Base-by-base conservation (phyloP, 2,797 vertebrate genomes). In the Thunnus albacares region DNA sequence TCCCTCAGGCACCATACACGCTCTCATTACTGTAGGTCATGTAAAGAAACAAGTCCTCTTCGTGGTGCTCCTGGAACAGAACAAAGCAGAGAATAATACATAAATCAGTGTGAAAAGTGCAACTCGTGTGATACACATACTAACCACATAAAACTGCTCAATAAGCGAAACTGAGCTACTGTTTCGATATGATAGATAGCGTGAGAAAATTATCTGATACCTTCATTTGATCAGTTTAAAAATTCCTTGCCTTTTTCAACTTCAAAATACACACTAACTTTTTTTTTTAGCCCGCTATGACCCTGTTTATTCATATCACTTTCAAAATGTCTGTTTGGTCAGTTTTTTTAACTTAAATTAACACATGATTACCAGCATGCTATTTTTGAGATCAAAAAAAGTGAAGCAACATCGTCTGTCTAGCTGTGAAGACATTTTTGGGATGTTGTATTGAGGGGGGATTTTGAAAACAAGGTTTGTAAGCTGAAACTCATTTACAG, bases 21-120 rank as follows among this genome's bases (percentile, higher is more conserved):
- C 98, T 99, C 92, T 99, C 98, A 22, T 97, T 98, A 61, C 98
- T 99, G 96, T 99, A 99, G 59, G 98, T 97, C 96, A 99, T 97
- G 83, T 99, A 99, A 80, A 99, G 97, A 92, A 99, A 99, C 90
- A 97, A 96, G 90, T 99, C 98, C 74, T 99, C 97, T 26, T 99
- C 97, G 0, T 99, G 98, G 90, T 99, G 98, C 93, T 99, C 97
- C 98, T 99, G 87, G 5, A 85, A 89, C 13, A 91, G 11, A 76
- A 81, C 15, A 59, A 53, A 76, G 15, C n/a, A 79, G 0, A 75
- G 5, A 53, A 26, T 18, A 61, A 55, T 4, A 1, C 13, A 59
- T 15, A 11, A 77, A 43, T 83, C 18, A 68, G 28, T 4, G 33
- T 5, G n/a, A 49, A 3, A 55, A 24, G 15, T n/a, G 17, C 17